Evolutionary conservation across 2,113 vertebrate genomes (phyloP).

Genomic region (Pangasianodon hypophthalmus): DNA sequence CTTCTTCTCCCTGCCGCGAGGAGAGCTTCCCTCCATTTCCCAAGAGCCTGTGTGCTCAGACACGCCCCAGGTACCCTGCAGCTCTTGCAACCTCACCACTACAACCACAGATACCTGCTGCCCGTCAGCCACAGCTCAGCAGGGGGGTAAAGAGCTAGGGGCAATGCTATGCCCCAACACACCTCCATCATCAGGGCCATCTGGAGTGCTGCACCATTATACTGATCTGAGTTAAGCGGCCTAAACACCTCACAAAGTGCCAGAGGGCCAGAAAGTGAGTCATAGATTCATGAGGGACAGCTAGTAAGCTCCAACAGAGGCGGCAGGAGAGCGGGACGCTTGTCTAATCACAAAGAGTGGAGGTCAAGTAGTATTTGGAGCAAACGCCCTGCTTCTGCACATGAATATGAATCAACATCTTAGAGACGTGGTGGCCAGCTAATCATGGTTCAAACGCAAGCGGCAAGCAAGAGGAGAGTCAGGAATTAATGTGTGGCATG

Average conservation of each 20-base stretch:
- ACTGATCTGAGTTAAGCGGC: constrained; percentile 36
- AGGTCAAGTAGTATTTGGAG: constrained; percentile 79
- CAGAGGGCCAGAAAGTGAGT: constrained; percentile 11
- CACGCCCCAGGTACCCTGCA: constrained; percentile 60
- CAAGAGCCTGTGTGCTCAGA: constrained; percentile 62
- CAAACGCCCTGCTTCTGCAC: constrained; percentile 71
- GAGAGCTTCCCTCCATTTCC: constrained; percentile 55
- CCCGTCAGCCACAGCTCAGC: constrained; percentile 57
- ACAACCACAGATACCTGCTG: constrained; percentile 19
- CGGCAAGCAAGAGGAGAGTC: constrained; percentile 71
- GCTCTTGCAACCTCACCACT: constrained; percentile 13
- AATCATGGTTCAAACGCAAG: constrained; percentile 75
- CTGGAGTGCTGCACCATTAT: constrained; percentile 25
- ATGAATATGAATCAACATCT: constrained; percentile 78
- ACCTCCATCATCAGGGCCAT: constrained; percentile 35
- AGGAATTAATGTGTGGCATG: constrained; percentile 86
- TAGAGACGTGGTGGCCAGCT: constrained; percentile 72
- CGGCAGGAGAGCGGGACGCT: constrained; percentile 55
- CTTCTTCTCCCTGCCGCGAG: constrained; percentile 75
- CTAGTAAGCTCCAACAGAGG: background rate
- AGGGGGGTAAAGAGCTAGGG: constrained; percentile 73
- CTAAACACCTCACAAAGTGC: constrained; percentile 34
- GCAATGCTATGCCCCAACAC: constrained; percentile 9
- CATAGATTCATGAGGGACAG: constrained; percentile 43
- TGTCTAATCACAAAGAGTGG: constrained; percentile 70